Percentiles rank a stretch among this genome's conserved stretches.
These are phyloP conservation scores for Philereme vetulata DNA, from an alignment of 2,888 invertebrate genomes.

Conservation along the genomic window DNA sequence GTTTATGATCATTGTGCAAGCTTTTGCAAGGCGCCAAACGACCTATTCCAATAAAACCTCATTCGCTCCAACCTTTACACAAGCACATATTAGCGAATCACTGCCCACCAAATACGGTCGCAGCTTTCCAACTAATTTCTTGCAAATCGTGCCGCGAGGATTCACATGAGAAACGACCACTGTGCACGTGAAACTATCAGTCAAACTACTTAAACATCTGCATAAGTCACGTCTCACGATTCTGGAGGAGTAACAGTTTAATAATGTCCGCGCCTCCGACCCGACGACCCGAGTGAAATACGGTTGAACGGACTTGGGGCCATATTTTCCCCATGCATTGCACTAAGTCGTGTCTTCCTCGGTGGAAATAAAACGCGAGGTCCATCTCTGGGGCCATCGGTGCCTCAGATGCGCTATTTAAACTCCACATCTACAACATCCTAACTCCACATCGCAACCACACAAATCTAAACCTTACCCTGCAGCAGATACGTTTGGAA, in stretches of 20 bases:
- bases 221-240: slow-evolving; percentile 82
- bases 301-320: slow-evolving; percentile 78
- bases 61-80: slow-evolving; percentile 18
- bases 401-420: slow-evolving; percentile 80
- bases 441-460: slow-evolving; percentile 31
- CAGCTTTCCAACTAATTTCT: slow-evolving; percentile 73
- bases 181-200: slow-evolving; percentile 78
- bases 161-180: slow-evolving; percentile 78
- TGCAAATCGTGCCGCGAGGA: slow-evolving; percentile 72
- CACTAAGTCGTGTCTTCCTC: slow-evolving; percentile 81
- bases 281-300: slow-evolving; percentile 78
- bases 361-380: slow-evolving; percentile 82
- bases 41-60: slow-evolving; percentile 9
- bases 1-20: no score
- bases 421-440: slow-evolving; percentile 43
- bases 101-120: slow-evolving; percentile 51
- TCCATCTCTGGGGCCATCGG: slow-evolving; percentile 83
- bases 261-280: slow-evolving; percentile 80
- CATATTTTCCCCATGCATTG: slow-evolving; percentile 82
- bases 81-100: slow-evolving; percentile 21
- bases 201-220: slow-evolving; percentile 81
- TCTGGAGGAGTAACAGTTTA: slow-evolving; percentile 79
- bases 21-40: not conserved
- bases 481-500: slow-evolving; percentile 15
- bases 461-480: slow-evolving; percentile 27